These are phyloP conservation scores for Gasterosteus nipponicus DNA, from an alignment of 2,113 vertebrate genomes.

Conservation along the genomic window DNA sequence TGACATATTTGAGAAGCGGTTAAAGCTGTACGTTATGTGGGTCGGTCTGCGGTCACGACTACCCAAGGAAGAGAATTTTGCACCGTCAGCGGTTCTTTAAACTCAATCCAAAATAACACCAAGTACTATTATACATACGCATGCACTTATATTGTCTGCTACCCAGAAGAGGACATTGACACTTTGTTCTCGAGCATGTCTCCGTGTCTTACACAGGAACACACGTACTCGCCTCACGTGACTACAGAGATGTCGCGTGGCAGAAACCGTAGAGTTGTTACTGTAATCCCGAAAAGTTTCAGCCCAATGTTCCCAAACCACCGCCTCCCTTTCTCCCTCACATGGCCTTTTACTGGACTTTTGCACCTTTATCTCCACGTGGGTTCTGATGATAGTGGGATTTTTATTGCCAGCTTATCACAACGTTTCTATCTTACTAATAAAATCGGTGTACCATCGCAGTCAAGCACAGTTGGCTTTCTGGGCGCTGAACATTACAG, in stretches of 20 bases:
- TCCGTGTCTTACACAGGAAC: constrained; percentile 18
- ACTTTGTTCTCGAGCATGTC: constrained; percentile 17
- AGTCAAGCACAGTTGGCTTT: background rate
- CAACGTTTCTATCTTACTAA: background rate
- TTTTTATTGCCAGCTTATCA: constrained; percentile 36
- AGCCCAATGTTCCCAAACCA: background rate
- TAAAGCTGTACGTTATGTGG: background rate
- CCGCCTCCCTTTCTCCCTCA: background rate
- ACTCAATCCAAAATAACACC: background rate
- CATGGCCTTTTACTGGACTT: constrained; percentile 23
- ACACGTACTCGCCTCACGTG: background rate
- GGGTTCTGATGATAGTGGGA: constrained; percentile 18
- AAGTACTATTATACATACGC: background rate
- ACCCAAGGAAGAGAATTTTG: background rate
- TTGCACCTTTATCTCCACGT: constrained; percentile 23
- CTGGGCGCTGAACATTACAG: background rate
- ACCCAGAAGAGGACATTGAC: constrained; percentile 5
- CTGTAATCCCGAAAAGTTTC: background rate
- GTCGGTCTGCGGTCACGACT: background rate
- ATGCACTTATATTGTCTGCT: background rate
- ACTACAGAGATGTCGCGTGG: background rate
- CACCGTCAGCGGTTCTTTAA: background rate
- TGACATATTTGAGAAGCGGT: background rate
- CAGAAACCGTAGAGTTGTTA: background rate
- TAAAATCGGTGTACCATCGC: constrained; percentile 6